Evolutionary conservation across 2,888 invertebrate species (phyloP).

Genomic region (Tipula vernalis): DNA sequence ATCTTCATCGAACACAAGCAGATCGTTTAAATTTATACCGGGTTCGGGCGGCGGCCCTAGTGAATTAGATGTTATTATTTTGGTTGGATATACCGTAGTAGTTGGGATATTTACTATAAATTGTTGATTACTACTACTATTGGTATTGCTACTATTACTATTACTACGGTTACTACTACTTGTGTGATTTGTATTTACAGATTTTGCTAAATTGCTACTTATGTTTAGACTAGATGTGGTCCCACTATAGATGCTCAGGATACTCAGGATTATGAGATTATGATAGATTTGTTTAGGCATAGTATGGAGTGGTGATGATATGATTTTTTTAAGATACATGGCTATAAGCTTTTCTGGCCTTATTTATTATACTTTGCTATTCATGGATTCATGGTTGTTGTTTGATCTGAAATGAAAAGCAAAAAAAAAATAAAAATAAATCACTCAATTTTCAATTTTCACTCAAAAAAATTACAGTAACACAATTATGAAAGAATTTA

Average conservation of each 20-base stretch:
- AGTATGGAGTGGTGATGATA: not conserved
- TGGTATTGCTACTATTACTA: not conserved
- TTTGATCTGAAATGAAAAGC: not conserved
- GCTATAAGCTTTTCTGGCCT: not conserved
- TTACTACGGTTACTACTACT: not conserved
- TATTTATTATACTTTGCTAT: not conserved
- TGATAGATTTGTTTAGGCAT: not conserved
- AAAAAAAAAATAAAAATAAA: not conserved
- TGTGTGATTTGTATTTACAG: not conserved
- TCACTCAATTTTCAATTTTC: not conserved
- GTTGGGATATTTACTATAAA: not conserved
- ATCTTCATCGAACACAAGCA: not conserved
- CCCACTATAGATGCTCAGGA: not conserved
- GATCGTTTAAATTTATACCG: not conserved
- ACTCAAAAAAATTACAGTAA: not conserved
- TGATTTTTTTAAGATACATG: not conserved
- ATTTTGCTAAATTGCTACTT: not conserved
- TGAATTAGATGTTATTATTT: not conserved
- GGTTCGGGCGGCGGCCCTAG: not conserved
- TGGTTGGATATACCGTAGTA: not conserved
- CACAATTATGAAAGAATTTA: not conserved
- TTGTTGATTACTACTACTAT: not conserved
- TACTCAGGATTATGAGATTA: not conserved
- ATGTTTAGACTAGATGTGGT: not conserved
- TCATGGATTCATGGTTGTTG: not conserved